Evolutionary conservation across 2,113 vertebrate species (phyloP), one percentile per base, ranked within the genome.

Genomic region (Dolichotis patagonum): DNA sequence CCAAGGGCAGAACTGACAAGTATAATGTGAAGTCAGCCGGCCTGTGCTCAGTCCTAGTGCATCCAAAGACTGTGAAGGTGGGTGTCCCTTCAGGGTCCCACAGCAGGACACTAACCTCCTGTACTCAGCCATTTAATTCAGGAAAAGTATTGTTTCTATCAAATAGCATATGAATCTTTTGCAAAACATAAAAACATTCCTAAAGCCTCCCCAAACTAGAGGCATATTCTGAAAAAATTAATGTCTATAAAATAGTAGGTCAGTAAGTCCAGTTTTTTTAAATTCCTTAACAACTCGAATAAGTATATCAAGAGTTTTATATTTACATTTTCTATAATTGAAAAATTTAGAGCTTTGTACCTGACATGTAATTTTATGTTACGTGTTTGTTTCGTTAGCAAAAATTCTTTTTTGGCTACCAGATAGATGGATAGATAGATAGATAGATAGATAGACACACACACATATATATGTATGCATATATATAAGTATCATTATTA

Each of bases 331-430:
- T 91, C 9, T 54, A n/a, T 71, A 43, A 38, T 30, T 81, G 17
- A 4, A 81, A 38, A 80, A 46, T 85, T 95, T 38, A 43, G 49
- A 67, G n/a, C 73, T n/a, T 96, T 97, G 56, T 1, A 95, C 14
- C 63, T 75, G 30, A 85, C 24, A 94, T 52, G 12, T 86, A 96
- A 90, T 85, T 90, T 63, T 43, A 90, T 80, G n/a, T 7, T 96
- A 14, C 84, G 1, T 58, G 13, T 96, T 14, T 91, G 88, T 95
- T 93, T 83, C 56, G 71, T 30, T 73, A 81, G 1, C 30, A 84
- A 75, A 86, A 28, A 28, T 16, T 49, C 80, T 88, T 77, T 62
- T 73, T 91, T 92, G 28, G 35, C 0, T 71, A 30, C 1, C 22
- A 77, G 11, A 28, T 46, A 7, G 4, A 7, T 46, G 17, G n/a